Conservation (phyloP, 2,113 vertebrate genomes). For the Tenebrosternarchus preto region DNA sequence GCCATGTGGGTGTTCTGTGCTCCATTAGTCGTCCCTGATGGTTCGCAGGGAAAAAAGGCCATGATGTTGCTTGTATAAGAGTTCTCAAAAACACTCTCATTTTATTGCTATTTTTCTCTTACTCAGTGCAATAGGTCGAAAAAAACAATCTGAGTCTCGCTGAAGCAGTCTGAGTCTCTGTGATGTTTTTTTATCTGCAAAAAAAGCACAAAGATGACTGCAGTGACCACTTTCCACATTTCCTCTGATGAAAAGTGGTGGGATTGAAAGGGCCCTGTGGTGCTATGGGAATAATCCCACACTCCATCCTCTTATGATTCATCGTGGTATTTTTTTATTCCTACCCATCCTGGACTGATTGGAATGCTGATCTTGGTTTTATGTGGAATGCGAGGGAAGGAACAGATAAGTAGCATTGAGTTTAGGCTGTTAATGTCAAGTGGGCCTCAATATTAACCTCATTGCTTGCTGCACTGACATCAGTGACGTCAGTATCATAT, state of each 20-base stretch:
- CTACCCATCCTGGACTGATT: neutral
- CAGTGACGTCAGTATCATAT: too few relatives aligned
- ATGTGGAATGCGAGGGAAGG: too few relatives aligned
- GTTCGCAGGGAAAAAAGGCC: slow-evolving; percentile 58
- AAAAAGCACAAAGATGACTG: slow-evolving; percentile 14
- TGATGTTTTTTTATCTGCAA: slow-evolving; percentile 25
- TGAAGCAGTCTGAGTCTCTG: neutral
- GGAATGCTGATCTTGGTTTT: neutral
- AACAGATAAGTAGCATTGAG: slow-evolving; percentile 21
- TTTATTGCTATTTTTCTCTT: slow-evolving; percentile 32
- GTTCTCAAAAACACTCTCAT: slow-evolving; percentile 20
- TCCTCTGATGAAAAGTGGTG: slow-evolving; percentile 26
- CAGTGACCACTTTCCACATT: slow-evolving; percentile 1
- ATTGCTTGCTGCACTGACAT: too few relatives aligned
- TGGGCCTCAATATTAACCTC: slow-evolving; percentile 35
- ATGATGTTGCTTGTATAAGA: slow-evolving; percentile 47
- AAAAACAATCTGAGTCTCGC: slow-evolving; percentile 19
- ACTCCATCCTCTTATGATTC: slow-evolving; percentile 4
- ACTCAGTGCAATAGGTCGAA: slow-evolving; percentile 42
- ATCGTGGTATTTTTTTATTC: slow-evolving; percentile 16
- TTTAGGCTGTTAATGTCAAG: slow-evolving; percentile 18
- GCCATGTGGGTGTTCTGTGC: slow-evolving; percentile 65
- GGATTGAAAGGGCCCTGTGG: too few relatives aligned
- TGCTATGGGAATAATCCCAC: slow-evolving; percentile 27
- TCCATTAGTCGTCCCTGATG: slow-evolving; percentile 63